These are phyloP conservation scores for Epizoanthus illoricatus DNA, from an alignment of 92 coral and sea anemone species.

Conservation along the genomic window DNA sequence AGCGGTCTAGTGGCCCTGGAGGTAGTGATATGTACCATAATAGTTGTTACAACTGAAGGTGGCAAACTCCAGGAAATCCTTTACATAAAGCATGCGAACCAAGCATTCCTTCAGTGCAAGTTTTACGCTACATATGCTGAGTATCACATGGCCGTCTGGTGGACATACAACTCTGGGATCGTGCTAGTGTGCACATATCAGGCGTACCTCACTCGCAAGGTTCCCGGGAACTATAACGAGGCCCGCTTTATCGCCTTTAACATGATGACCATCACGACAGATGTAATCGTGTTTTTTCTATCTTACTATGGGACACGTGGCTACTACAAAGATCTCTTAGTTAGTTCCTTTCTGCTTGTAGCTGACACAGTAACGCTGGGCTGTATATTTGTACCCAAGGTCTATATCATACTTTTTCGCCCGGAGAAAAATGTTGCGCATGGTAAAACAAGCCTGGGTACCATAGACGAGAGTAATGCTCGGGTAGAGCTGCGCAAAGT, in stretches of 20 bases:
- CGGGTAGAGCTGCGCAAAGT: conserved; percentile 15
- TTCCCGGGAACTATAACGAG: conserved; percentile 92
- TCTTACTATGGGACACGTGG: conserved; percentile 75
- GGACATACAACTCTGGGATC: conserved; percentile 81
- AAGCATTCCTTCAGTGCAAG: conserved; percentile 71
- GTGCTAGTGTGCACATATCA: conserved; percentile 83
- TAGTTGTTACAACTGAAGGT: conserved; percentile 48
- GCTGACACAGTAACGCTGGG: conserved; percentile 74
- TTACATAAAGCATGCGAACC: conserved; percentile 56
- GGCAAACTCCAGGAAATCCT: conserved; percentile 50
- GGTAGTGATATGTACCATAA: conserved; percentile 52
- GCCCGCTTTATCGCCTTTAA: conserved; percentile 93
- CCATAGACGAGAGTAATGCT: conserved; percentile 31
- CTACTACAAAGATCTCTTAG: conserved; percentile 68
- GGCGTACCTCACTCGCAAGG: conserved; percentile 85
- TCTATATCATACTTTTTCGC: conserved; percentile 73
- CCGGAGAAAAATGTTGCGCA: conserved; percentile 83
- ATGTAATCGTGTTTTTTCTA: conserved; percentile 72
- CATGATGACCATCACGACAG: conserved; percentile 87
- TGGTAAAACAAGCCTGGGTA: conserved; percentile 59
- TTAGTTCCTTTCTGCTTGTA: conserved; percentile 70
- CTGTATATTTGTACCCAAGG: conserved; percentile 88
- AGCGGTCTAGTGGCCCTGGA: conserved; percentile 62
- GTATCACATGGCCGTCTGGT: conserved; percentile 79
- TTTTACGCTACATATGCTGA: conserved; percentile 62